These are phyloP conservation scores for Pyrocephalus nanus DNA, from an alignment of 2,797 vertebrate genomes.

Conservation along the genomic window DNA sequence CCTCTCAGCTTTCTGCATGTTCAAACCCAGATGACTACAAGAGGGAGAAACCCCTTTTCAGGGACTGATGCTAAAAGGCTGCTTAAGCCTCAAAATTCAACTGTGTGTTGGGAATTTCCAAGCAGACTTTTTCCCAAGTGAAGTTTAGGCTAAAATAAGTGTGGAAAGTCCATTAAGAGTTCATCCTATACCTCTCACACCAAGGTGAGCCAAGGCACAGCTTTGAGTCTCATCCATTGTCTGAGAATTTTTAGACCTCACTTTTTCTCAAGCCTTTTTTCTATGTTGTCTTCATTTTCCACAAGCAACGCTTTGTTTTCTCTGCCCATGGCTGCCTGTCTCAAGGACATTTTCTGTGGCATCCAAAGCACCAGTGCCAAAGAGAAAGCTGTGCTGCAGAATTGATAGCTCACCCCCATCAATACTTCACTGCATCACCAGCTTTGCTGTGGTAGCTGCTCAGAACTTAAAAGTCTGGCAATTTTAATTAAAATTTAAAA, in stretches of 20 bases:
- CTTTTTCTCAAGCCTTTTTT: not conserved
- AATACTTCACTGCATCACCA: not conserved
- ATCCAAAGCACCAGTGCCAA: not conserved
- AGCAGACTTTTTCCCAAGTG: not conserved
- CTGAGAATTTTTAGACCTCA: not conserved
- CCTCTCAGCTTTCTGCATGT: not conserved
- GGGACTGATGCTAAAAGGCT: not conserved
- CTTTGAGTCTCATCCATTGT: rapidly evolving
- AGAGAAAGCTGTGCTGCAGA: not conserved
- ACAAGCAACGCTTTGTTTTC: not conserved
- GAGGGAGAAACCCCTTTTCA: not conserved
- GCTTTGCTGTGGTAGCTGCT: not conserved
- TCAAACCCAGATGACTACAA: not conserved
- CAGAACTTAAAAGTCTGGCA: not conserved
- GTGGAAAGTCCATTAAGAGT: not conserved
- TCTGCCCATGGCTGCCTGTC: not conserved
- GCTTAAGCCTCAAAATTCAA: not conserved
- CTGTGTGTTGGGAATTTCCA: not conserved
- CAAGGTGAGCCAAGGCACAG: rapidly evolving
- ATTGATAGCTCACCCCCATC: not conserved
- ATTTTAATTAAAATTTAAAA: constrained; percentile 18
- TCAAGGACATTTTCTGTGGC: not conserved
- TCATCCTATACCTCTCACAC: not conserved
- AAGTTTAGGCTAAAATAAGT: not conserved
- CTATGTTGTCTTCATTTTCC: not conserved